Evolutionary conservation across 1,140 invertebrate species (phyloP).

Genomic region (Polypedilum vanderplanki): DNA sequence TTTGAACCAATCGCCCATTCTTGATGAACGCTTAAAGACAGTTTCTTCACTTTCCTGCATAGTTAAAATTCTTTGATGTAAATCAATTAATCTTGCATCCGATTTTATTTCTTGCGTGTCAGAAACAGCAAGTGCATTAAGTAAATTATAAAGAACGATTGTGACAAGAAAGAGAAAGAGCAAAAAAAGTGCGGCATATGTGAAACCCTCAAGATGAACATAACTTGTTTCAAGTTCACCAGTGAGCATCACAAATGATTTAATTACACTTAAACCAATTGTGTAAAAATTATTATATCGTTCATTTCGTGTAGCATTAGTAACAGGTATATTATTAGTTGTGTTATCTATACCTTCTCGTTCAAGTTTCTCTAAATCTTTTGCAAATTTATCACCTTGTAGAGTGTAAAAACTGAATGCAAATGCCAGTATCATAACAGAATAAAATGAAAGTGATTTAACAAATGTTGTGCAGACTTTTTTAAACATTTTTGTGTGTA

Average conservation of each 20-base stretch:
- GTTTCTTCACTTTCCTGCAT: slow-evolving; percentile 21
- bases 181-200: slow-evolving; percentile 63
- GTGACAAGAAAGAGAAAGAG: slow-evolving; percentile 72
- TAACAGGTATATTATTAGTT: slow-evolving; percentile 31
- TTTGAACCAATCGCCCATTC: background rate
- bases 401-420: slow-evolving; percentile 69
- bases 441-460: slow-evolving; percentile 70
- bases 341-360: background rate
- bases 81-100: slow-evolving; percentile 15
- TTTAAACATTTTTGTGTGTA: slow-evolving; percentile 69
- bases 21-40: background rate
- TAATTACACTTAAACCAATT: slow-evolving; percentile 61
- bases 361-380: slow-evolving; percentile 4
- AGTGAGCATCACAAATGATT: slow-evolving; percentile 75
- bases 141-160: slow-evolving; percentile 70
- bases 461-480: slow-evolving; percentile 70
- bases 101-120: slow-evolving; percentile 43
- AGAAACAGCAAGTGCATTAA: slow-evolving; percentile 73
- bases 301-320: slow-evolving; percentile 45
- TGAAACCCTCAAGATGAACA: slow-evolving; percentile 58
- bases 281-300: slow-evolving; percentile 53
- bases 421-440: slow-evolving; percentile 72
- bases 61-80: slow-evolving; percentile 15
- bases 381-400: slow-evolving; percentile 47
- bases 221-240: slow-evolving; percentile 71